These are phyloP conservation scores for Mythimna loreyi DNA, from an alignment of 2,888 invertebrate species.

Conservation along the genomic window DNA sequence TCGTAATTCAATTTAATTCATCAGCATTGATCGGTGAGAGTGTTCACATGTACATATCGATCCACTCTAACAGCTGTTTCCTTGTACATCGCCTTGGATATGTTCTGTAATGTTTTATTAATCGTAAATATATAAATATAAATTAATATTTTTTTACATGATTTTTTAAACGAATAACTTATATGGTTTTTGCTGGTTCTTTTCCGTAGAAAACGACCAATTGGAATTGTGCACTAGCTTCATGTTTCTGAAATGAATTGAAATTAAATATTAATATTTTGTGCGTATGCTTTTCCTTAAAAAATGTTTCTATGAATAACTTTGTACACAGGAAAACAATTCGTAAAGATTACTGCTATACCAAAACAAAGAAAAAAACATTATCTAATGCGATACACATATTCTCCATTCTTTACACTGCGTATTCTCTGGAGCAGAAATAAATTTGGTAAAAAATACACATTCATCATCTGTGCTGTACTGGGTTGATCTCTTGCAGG, in stretches of 20 bases:
- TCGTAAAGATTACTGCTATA: constrained; percentile 27
- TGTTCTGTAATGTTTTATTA: too few relatives aligned
- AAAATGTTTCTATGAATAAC: neutral
- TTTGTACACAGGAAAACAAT: constrained; percentile 23
- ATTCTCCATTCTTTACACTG: constrained; percentile 35
- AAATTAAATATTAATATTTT: neutral
- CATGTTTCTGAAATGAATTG: too few relatives aligned
- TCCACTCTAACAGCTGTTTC: too few relatives aligned
- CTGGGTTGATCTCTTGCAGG: constrained; percentile 79
- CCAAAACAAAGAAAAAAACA: constrained; percentile 15
- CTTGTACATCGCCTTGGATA: too few relatives aligned
- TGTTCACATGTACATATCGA: neutral
- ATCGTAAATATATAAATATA: too few relatives aligned
- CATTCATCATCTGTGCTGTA: constrained; percentile 82
- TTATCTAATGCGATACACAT: constrained; percentile 17
- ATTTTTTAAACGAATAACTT: too few relatives aligned
- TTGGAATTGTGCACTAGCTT: too few relatives aligned
- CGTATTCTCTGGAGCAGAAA: constrained; percentile 65
- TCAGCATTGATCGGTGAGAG: neutral
- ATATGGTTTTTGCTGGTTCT: too few relatives aligned
- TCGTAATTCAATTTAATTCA: neutral
- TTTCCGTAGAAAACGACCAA: too few relatives aligned
- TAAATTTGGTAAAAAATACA: constrained; percentile 81
- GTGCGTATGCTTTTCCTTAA: neutral
- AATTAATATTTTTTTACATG: too few relatives aligned